Evolutionary conservation across 1,140 invertebrate genomes (phyloP).

Genomic region (Aphaenogaster rudis): DNA sequence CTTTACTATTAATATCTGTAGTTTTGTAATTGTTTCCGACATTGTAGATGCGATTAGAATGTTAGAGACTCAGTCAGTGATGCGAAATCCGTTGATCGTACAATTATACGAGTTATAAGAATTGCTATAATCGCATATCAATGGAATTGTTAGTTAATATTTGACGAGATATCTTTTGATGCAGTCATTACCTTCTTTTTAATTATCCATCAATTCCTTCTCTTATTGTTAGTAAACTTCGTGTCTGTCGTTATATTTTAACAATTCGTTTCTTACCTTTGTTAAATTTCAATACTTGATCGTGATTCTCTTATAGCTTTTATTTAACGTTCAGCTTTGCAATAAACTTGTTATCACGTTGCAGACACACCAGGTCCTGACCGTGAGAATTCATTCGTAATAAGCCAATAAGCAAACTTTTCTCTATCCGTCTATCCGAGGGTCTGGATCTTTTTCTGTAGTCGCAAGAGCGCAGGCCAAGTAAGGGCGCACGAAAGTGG

Average conservation of each 20-base stretch:
- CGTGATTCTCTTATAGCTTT: background rate
- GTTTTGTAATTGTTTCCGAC: too few species aligned
- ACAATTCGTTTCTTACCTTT: background rate
- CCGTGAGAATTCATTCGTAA: background rate
- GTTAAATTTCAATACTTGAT: background rate
- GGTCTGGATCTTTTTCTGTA: background rate
- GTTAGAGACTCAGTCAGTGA: background rate
- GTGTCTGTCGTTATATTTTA: background rate
- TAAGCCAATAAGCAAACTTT: background rate
- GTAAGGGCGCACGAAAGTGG: slow-evolving; percentile 35
- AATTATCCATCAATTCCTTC: background rate
- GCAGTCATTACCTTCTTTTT: background rate
- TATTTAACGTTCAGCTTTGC: slow-evolving; percentile 3
- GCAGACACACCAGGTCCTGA: background rate
- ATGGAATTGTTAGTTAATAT: background rate
- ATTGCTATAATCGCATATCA: background rate
- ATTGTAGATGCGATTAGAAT: too few species aligned
- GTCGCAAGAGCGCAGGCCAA: slow-evolving; percentile 13
- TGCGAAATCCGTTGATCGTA: background rate
- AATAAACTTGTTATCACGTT: slow-evolving; percentile 2
- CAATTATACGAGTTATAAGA: background rate
- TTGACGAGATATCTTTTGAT: background rate
- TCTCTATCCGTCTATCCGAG: background rate
- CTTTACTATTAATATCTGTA: too few species aligned
- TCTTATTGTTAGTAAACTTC: background rate